These are phyloP conservation scores for Mustela nigripes DNA, from an alignment of 2,113 vertebrate species.

Conservation along the genomic window DNA sequence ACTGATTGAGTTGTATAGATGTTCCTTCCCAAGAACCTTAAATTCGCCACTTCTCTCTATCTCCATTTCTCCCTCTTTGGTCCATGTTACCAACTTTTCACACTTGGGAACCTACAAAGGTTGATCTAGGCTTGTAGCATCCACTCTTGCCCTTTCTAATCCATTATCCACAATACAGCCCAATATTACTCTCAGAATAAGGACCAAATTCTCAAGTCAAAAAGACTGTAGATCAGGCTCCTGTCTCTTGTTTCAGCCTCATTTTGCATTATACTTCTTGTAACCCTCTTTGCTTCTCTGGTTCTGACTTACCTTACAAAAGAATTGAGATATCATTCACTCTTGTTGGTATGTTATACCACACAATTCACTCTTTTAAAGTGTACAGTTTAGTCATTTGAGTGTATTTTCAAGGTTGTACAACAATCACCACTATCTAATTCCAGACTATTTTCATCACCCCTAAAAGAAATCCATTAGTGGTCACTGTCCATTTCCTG, in stretches of 20 bases:
- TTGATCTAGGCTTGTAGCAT: neutral
- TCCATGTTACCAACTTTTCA: neutral
- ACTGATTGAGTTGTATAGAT: neutral
- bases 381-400: neutral
- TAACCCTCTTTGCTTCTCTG: neutral
- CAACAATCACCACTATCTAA: neutral
- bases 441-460: neutral
- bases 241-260: neutral
- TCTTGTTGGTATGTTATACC: neutral
- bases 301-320: neutral
- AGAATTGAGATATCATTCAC: neutral
- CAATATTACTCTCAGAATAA: neutral
- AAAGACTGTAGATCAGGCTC: neutral
- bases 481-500: neutral
- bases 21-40: constrained; percentile 18
- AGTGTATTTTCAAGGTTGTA: neutral
- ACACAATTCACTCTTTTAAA: neutral
- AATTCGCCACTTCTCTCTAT: neutral
- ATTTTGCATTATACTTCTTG: neutral
- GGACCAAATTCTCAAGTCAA: neutral
- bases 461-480: neutral
- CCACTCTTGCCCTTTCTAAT: neutral
- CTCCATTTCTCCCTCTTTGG: neutral
- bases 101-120: neutral
- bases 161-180: neutral